A percentile compares a stretch with the other conserved stretches of the same genome.
phyloP scores from a whole-genome alignment of 2,113 vertebrate species.

The Merops nubicus region DNA sequence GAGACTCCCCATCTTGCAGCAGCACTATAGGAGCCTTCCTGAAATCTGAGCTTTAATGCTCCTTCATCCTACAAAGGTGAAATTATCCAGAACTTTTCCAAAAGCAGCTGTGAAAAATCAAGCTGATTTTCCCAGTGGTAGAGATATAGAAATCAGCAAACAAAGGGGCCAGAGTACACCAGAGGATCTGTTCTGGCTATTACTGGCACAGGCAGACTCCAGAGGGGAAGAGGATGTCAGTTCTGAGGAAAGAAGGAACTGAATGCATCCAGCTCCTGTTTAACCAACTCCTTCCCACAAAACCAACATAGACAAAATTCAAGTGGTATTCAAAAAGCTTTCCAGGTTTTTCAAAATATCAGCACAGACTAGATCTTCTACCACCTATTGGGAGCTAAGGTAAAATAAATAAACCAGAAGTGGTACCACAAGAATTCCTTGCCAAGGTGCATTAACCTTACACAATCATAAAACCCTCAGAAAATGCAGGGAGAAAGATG shows the following conservation, averaged over 20 bases:
- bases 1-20: not conserved
- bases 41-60: not conserved
- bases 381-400: not conserved
- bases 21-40: not conserved
- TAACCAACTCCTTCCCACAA: not conserved
- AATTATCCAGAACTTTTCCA: not conserved
- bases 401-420: not conserved
- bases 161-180: not conserved
- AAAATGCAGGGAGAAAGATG: conserved; percentile 9
- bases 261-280: not conserved
- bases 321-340: not conserved
- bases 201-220: conserved; percentile 6
- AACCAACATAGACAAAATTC: not conserved
- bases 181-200: conserved; percentile 22
- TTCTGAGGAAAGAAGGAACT: not conserved
- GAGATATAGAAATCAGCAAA: not conserved
- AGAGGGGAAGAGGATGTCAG: conserved; percentile 12
- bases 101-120: conserved; percentile 24
- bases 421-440: not conserved
- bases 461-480: not conserved
- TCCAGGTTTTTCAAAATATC: not conserved
- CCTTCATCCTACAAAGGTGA: not conserved
- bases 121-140: not conserved
- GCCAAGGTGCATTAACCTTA: not conserved
- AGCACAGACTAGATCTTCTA: not conserved